A percentile compares a stretch with the other conserved stretches of the same genome.
These are phyloP conservation scores for Nothura maculosa DNA, from an alignment of 2,797 vertebrate species.

Conservation along the genomic window DNA sequence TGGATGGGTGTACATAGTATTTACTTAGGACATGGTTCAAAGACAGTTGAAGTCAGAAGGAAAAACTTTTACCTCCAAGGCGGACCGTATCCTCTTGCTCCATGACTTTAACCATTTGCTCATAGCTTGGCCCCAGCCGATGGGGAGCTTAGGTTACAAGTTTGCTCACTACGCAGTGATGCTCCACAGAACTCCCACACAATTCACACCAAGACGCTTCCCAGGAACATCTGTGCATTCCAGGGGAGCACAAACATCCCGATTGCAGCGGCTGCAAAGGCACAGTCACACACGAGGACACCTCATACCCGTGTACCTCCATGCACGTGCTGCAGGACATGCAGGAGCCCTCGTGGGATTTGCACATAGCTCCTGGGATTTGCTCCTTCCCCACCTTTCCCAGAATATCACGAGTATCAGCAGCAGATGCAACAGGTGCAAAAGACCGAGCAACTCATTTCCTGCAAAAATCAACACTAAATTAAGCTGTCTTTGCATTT, in stretches of 20 bases:
- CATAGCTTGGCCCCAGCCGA: conserved; percentile 44
- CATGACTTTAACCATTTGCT: conserved; percentile 61
- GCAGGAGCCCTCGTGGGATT: not conserved
- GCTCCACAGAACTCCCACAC: conserved; percentile 56
- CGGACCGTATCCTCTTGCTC: conserved; percentile 29
- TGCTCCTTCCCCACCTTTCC: rapidly evolving
- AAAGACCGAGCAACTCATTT: not conserved
- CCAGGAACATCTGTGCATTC: not conserved
- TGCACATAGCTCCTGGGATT: rapidly evolving
- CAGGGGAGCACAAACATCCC: not conserved
- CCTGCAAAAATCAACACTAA: not conserved
- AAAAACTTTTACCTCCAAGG: conserved; percentile 47
- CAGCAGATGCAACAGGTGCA: not conserved
- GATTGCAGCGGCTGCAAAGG: not conserved
- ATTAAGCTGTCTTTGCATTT: not conserved
- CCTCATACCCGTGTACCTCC: not conserved
- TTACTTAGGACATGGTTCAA: conserved; percentile 48
- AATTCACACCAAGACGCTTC: conserved; percentile 23
- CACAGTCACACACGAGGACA: not conserved
- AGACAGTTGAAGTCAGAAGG: conserved; percentile 39
- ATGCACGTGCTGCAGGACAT: not conserved
- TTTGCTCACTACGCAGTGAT: conserved; percentile 30
- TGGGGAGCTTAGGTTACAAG: conserved; percentile 31
- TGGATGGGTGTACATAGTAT: conserved; percentile 29
- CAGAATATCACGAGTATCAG: not conserved